Conservation (phyloP, 2,888 invertebrate species). For the Callyntrura guangdongensis region DNA sequence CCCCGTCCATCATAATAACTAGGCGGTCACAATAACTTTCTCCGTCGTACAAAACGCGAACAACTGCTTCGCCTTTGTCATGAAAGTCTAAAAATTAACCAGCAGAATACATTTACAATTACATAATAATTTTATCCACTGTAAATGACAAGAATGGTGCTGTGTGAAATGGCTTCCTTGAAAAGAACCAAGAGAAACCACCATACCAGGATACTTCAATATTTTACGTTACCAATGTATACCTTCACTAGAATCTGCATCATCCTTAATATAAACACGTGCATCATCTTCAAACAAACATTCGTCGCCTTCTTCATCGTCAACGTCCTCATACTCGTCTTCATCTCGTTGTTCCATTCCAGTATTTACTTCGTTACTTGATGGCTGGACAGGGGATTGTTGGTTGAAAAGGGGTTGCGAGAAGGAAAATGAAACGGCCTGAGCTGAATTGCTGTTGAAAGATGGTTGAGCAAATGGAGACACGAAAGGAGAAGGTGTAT, state of each 20-base stretch:
- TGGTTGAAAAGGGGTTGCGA: background rate
- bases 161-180: too few relatives aligned
- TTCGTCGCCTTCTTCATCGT: conserved; percentile 81
- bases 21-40: conserved; percentile 81
- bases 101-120: too few relatives aligned
- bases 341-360: conserved; percentile 67
- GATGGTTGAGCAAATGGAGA: conserved; percentile 54
- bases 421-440: conserved; percentile 29
- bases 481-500: conserved; percentile 52
- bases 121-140: too few relatives aligned
- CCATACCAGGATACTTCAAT: too few relatives aligned
- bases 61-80: conserved; percentile 78
- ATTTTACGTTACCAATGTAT: background rate
- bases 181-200: too few relatives aligned
- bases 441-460: conserved; percentile 24
- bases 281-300: conserved; percentile 81
- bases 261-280: conserved; percentile 68
- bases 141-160: too few relatives aligned
- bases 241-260: conserved; percentile 44
- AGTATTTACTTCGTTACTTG: conserved; percentile 29
- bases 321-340: conserved; percentile 78
- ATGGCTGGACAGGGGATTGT: background rate
- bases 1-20: conserved; percentile 67
- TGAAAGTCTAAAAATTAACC: conserved; percentile 76
- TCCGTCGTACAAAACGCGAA: conserved; percentile 80